A percentile compares a stretch with the other conserved stretches of the same genome.
These are phyloP conservation scores for Chrosomus eos DNA, from an alignment of 2,797 vertebrate species.

Conservation along the genomic window DNA sequence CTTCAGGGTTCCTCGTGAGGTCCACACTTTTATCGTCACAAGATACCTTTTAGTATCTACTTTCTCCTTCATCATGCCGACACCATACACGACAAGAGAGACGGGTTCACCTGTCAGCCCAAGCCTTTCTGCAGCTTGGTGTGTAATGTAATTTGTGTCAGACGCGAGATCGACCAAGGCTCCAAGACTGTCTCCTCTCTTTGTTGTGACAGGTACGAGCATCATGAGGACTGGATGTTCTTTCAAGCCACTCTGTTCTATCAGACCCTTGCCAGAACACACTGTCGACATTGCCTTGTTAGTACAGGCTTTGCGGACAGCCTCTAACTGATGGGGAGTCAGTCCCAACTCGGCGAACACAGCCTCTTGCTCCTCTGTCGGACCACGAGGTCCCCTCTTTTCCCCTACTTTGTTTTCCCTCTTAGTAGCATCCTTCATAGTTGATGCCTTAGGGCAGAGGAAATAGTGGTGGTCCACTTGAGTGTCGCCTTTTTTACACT, in stretches of 20 bases:
- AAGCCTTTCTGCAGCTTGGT: background rate
- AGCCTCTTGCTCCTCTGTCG: background rate
- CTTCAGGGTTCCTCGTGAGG: too few species aligned
- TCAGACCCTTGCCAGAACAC: too few species aligned
- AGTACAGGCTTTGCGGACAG: too few species aligned
- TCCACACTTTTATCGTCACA: too few species aligned
- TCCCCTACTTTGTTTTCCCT: background rate
- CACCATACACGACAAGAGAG: background rate
- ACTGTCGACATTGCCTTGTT: too few species aligned
- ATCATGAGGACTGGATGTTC: constrained; percentile 12
- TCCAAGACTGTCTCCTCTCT: background rate
- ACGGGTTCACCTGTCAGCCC: background rate
- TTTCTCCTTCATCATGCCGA: background rate
- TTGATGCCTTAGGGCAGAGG: background rate
- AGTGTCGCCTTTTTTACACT: background rate
- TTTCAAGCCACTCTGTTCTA: background rate
- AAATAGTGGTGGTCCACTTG: background rate
- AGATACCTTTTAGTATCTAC: too few species aligned
- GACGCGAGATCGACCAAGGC: background rate
- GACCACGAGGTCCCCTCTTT: background rate
- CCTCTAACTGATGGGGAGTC: too few species aligned
- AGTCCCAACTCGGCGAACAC: too few species aligned
- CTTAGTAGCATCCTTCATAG: background rate
- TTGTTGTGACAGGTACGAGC: background rate
- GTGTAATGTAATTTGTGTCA: constrained; percentile 15